Evolutionary conservation across 2,113 vertebrate species (phyloP).

Genomic region (Megaleporinus macrocephalus): DNA sequence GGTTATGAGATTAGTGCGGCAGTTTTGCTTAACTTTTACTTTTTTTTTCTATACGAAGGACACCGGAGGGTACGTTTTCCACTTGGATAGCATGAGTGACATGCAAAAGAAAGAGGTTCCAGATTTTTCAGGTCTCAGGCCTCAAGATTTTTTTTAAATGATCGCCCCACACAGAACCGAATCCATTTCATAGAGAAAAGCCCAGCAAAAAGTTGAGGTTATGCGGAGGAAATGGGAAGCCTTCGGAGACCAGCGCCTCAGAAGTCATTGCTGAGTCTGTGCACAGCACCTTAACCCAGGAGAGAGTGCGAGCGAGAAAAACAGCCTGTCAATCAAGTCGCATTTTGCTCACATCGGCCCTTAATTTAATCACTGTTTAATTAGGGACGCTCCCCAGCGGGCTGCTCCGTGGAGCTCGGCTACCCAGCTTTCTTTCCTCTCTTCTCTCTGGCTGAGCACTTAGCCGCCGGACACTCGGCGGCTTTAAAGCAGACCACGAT

Average conservation of each 20-base stretch:
- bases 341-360: slow-evolving; percentile 73
- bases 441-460: slow-evolving; percentile 58
- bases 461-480: slow-evolving; percentile 67
- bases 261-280: slow-evolving; percentile 47
- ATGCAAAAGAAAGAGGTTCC: neutral
- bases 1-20: slow-evolving; percentile 15
- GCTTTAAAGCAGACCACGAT: slow-evolving; percentile 62
- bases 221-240: slow-evolving; percentile 72
- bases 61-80: neutral
- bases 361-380: slow-evolving; percentile 84
- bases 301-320: slow-evolving; percentile 48
- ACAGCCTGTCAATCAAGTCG: slow-evolving; percentile 69
- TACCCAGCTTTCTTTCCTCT: slow-evolving; percentile 65
- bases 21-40: neutral
- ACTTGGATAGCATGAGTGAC: neutral
- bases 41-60: too few relatives aligned
- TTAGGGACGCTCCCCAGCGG: slow-evolving; percentile 75
- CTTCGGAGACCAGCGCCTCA: slow-evolving; percentile 70
- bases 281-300: slow-evolving; percentile 62
- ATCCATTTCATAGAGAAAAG: slow-evolving; percentile 53
- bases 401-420: slow-evolving; percentile 68
- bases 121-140: neutral
- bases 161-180: slow-evolving; percentile 27
- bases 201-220: slow-evolving; percentile 68
- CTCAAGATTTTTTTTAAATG: slow-evolving; percentile 24